phyloP scores from a whole-genome alignment of 2,797 vertebrate species.

The Myotis vivesi region DNA sequence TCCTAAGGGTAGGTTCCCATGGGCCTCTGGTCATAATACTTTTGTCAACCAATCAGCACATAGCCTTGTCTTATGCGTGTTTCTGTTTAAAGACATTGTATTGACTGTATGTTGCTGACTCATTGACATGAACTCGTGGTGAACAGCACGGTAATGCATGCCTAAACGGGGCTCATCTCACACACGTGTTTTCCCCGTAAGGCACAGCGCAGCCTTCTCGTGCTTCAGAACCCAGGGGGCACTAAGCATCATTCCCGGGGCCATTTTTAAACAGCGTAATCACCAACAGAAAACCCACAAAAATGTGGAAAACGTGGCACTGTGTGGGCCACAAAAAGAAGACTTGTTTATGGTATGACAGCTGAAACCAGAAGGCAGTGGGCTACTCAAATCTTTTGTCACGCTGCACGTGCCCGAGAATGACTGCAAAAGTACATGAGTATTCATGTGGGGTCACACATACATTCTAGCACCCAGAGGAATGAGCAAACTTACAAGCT shows the following conservation, averaged over 20 bases:
- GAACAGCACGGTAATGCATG: fast-evolving
- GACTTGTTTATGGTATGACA: not conserved
- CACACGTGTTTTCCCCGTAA: fast-evolving
- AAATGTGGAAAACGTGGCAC: fast-evolving
- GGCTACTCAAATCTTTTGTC: too few species aligned
- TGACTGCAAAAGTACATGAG: too few species aligned
- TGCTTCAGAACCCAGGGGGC: fast-evolving
- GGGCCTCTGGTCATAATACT: not conserved
- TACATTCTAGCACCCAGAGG: fast-evolving
- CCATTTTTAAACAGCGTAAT: too few species aligned
- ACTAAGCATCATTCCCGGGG: not conserved
- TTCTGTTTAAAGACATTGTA: not conserved
- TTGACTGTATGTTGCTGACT: fast-evolving
- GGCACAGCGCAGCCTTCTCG: too few species aligned
- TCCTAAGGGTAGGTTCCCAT: not conserved
- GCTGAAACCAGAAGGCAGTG: not conserved
- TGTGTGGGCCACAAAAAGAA: fast-evolving
- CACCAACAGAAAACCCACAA: not conserved
- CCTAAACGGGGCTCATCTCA: fast-evolving
- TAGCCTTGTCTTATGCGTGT: not conserved
- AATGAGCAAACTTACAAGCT: not conserved
- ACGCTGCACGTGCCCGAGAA: fast-evolving
- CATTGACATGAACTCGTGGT: not conserved
- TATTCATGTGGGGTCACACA: fast-evolving
- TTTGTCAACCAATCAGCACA: fast-evolving